These are phyloP conservation scores for Stenolophus ochropezus DNA, from an alignment of 2,888 invertebrate species.

Conservation along the genomic window DNA sequence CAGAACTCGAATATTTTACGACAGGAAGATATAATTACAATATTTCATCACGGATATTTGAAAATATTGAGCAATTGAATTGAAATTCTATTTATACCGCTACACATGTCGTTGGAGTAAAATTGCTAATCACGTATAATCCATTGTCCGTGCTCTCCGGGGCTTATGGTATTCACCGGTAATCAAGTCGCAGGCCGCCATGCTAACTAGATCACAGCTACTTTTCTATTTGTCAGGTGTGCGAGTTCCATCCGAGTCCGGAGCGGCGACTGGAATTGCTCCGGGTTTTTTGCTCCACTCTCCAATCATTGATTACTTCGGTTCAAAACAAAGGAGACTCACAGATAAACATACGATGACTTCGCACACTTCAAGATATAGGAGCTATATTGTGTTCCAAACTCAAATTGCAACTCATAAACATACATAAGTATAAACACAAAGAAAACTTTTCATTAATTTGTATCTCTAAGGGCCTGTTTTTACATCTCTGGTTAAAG, in stretches of 20 bases:
- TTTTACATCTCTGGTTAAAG: no score
- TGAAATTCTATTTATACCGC: neutral
- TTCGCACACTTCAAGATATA: conserved; percentile 25
- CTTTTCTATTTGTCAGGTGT: conserved; percentile 55
- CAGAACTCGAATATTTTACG: no score
- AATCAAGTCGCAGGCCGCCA: conserved; percentile 24
- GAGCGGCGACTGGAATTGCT: conserved; percentile 2
- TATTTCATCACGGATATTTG: no score
- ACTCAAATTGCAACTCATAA: neutral
- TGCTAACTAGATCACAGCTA: conserved; percentile 49
- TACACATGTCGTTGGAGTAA: neutral
- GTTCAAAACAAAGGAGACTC: conserved; percentile 39
- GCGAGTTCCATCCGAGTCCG: neutral
- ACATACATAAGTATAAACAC: no score
- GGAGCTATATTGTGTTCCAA: neutral
- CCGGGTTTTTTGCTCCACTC: conserved; percentile 9
- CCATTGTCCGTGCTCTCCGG: neutral
- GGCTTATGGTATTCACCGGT: conserved; percentile 28
- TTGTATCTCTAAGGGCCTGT: no score
- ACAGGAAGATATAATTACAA: no score
- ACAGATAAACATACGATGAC: conserved; percentile 49
- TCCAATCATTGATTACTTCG: conserved; percentile 50
- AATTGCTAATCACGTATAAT: conserved; percentile 33
- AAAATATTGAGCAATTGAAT: no score
- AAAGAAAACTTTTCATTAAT: no score